Conservation (phyloP, 2,113 vertebrate species). For the Corvus hawaiiensis region DNA sequence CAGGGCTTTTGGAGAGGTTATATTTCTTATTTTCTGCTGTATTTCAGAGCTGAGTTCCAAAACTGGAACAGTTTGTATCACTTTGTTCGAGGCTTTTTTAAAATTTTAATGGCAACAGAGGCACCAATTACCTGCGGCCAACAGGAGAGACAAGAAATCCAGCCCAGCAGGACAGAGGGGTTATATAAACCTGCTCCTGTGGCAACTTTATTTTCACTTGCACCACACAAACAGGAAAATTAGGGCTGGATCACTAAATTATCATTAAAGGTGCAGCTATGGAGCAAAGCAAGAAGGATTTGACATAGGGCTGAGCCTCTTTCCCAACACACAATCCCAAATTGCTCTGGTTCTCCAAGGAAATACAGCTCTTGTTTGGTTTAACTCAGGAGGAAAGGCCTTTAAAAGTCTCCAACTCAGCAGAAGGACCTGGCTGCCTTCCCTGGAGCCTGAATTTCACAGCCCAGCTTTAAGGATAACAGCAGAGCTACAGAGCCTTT, state of each 20-base stretch:
- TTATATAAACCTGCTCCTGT: background rate
- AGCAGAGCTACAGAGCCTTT: background rate
- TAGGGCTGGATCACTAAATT: background rate
- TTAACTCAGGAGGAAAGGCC: background rate
- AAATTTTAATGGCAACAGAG: background rate
- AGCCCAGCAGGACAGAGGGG: background rate
- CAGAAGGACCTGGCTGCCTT: background rate
- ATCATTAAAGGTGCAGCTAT: background rate
- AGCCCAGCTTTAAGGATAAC: background rate
- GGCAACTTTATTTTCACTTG: background rate
- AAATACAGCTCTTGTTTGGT: background rate
- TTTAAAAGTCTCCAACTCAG: background rate
- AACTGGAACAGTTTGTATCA: background rate
- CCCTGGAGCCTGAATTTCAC: background rate
- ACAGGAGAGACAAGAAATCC: background rate
- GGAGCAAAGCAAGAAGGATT: background rate
- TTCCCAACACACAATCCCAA: background rate
- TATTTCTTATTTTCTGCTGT: background rate
- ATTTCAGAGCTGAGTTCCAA: background rate
- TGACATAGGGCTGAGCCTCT: fast-evolving
- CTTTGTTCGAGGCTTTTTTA: background rate
- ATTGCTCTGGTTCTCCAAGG: background rate
- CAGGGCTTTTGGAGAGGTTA: background rate
- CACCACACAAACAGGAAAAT: background rate
- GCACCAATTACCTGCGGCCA: background rate